phyloP scores from a whole-genome alignment of 2,797 vertebrate species.

The Hippoglossus hippoglossus region DNA sequence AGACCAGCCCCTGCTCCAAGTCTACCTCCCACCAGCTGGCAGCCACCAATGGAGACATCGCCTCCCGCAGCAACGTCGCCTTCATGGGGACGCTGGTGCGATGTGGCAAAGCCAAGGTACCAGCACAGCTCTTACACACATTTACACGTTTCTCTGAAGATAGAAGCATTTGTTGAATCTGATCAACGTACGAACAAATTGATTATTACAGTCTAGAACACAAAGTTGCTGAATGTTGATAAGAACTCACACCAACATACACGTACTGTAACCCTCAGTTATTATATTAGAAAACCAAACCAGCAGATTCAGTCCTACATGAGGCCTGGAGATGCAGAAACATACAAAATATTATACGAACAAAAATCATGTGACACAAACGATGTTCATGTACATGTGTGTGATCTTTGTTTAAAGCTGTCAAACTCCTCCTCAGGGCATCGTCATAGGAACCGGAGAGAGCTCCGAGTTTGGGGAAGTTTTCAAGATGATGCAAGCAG shows the following conservation, averaged over 20 bases:
- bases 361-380: no score
- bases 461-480: constrained; percentile 96
- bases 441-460: constrained; percentile 98
- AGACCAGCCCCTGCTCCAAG: constrained; percentile 93
- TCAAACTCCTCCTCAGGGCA: constrained; percentile 84
- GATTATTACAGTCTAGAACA: no score
- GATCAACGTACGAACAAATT: no score
- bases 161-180: no score
- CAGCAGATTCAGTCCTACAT: no score
- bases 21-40: constrained; percentile 86
- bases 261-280: no score
- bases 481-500: constrained; percentile 98
- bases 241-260: no score
- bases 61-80: constrained; percentile 94
- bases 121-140: not conserved
- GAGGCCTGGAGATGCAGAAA: no score
- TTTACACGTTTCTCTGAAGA: no score
- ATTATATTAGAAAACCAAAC: no score
- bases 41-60: constrained; percentile 90
- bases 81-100: constrained; percentile 98
- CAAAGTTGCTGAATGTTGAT: no score
- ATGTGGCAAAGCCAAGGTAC: constrained; percentile 93
- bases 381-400: not conserved
- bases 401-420: not conserved
- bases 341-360: no score